These are phyloP conservation scores for Hedychridium roseum DNA, from an alignment of 2,888 invertebrate genomes.

Conservation along the genomic window DNA sequence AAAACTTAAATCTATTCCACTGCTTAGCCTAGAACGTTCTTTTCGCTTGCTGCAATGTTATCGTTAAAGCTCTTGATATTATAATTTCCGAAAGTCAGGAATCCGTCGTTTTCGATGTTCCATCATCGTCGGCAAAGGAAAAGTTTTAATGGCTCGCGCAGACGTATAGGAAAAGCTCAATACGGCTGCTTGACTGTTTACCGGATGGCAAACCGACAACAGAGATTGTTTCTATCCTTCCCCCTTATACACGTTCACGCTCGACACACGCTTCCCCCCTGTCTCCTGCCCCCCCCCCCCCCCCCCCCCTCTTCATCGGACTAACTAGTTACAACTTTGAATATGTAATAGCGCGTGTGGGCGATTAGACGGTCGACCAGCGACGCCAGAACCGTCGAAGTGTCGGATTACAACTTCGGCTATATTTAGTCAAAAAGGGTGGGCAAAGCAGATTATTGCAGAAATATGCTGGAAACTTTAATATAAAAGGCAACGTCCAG, in stretches of 20 bases:
- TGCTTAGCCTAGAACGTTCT: no score
- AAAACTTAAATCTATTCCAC: no score
- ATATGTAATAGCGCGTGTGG: slow-evolving; percentile 48
- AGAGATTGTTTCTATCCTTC: slow-evolving; percentile 36
- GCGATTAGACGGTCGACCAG: slow-evolving; percentile 44
- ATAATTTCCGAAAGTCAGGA: slow-evolving; percentile 30
- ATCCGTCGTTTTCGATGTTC: slow-evolving; percentile 19
- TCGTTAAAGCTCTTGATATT: no score
- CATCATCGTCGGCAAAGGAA: slow-evolving; percentile 23
- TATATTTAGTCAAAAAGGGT: slow-evolving; percentile 24
- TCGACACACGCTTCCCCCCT: slow-evolving; percentile 19
- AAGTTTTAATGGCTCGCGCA: slow-evolving; percentile 46
- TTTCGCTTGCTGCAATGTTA: no score
- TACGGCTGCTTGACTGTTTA: slow-evolving; percentile 44
- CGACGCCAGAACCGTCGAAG: slow-evolving; percentile 33
- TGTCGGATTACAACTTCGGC: slow-evolving; percentile 30
- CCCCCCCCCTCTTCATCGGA: no score
- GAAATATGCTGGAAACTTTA: no score
- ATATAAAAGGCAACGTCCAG: no score
- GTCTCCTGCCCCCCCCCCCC: no score
- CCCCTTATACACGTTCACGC: slow-evolving; percentile 15
- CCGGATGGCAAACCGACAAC: slow-evolving; percentile 44
- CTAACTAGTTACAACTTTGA: slow-evolving; percentile 50
- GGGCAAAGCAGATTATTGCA: slow-evolving; percentile 17
- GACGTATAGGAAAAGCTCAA: slow-evolving; percentile 31